A percentile compares a stretch with the other conserved stretches of the same genome.
phyloP scores from a whole-genome alignment of 1,140 invertebrate species.

The Apolygus lucorum region DNA sequence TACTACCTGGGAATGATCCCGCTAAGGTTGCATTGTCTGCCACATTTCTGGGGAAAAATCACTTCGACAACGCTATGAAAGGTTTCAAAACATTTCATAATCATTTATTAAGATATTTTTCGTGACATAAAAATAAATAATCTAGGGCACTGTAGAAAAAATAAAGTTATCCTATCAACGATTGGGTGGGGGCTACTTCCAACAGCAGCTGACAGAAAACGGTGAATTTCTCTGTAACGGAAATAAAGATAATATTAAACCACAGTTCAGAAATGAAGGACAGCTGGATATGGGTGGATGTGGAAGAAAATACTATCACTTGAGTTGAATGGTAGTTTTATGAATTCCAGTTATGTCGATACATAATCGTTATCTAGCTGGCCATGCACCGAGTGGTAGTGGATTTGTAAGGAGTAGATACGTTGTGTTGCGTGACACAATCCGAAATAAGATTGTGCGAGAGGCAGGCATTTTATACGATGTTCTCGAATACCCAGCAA shows the following conservation, averaged over 20 bases:
- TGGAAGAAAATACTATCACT: neutral
- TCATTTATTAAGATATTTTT: too few species aligned
- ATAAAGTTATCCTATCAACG: conserved; percentile 46
- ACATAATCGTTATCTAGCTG: neutral
- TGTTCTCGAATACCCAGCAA: too few species aligned
- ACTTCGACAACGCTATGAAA: too few species aligned
- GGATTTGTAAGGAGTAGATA: too few species aligned
- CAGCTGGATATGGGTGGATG: neutral
- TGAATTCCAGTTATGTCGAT: neutral
- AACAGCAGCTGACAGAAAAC: conserved; percentile 82
- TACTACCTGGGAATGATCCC: too few species aligned
- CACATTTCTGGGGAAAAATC: too few species aligned
- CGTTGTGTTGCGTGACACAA: too few species aligned
- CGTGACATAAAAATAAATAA: neutral
- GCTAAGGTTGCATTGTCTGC: too few species aligned
- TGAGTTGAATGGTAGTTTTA: neutral
- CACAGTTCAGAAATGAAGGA: conserved; percentile 19
- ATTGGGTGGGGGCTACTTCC: conserved; percentile 81
- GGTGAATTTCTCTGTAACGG: conserved; percentile 71
- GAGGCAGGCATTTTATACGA: too few species aligned
- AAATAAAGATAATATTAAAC: conserved; percentile 34
- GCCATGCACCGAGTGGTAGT: too few species aligned
- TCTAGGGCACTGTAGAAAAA: neutral
- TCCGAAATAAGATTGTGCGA: too few species aligned
- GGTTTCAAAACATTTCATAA: too few species aligned